Evolutionary conservation across 2,113 vertebrate genomes (phyloP).

Genomic region (Sigmodon hispidus): DNA sequence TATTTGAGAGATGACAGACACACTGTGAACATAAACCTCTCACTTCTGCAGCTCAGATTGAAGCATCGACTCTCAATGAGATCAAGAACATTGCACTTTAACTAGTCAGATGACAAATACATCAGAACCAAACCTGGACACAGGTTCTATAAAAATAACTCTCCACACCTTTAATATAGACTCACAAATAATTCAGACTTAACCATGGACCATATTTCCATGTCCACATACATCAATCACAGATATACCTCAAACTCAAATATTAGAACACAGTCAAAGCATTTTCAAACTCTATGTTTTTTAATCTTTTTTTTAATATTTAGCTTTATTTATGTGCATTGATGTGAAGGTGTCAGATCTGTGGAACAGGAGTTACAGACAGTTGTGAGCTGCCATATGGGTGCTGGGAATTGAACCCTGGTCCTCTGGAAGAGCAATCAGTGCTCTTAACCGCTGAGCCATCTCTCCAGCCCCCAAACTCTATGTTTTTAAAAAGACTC

Average conservation of each 20-base stretch:
- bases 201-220: neutral
- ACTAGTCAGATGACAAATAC: neutral
- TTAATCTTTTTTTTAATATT: too few species aligned
- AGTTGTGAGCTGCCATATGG: too few species aligned
- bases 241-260: neutral
- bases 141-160: neutral
- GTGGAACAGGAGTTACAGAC: too few species aligned
- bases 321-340: too few species aligned
- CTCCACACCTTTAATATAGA: neutral
- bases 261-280: neutral
- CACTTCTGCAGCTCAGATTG: neutral
- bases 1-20: neutral
- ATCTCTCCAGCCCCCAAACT: too few species aligned
- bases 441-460: too few species aligned
- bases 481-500: neutral
- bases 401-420: too few species aligned
- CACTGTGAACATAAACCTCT: neutral
- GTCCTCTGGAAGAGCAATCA: too few species aligned
- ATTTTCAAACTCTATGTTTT: neutral
- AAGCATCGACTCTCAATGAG: neutral
- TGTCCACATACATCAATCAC: neutral
- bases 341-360: too few species aligned
- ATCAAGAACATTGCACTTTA: neutral
- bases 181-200: neutral
- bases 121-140: neutral